These are phyloP conservation scores for Tinea trinotella DNA, from an alignment of 2,888 invertebrate species.

Conservation along the genomic window DNA sequence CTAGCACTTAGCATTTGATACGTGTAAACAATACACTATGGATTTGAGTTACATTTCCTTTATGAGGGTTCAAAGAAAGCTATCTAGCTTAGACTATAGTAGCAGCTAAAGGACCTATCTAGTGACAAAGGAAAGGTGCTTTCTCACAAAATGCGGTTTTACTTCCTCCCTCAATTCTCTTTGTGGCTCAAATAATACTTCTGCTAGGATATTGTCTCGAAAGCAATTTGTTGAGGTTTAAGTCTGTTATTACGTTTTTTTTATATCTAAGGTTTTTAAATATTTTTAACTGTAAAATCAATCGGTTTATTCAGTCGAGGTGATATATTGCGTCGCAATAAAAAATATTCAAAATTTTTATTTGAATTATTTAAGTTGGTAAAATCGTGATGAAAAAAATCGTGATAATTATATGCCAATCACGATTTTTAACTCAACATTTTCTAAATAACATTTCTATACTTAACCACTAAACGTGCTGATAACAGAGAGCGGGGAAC, in stretches of 20 bases:
- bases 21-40: background rate
- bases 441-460: no score
- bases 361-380: no score
- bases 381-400: no score
- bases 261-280: background rate
- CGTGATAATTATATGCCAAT: no score
- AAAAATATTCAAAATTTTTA: no score
- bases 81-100: background rate
- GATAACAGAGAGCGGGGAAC: no score
- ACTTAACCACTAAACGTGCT: no score
- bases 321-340: no score
- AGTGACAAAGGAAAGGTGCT: constrained; percentile 18
- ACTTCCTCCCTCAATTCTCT: background rate
- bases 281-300: no score
- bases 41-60: constrained; percentile 2
- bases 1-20: background rate
- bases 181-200: constrained; percentile 17
- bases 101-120: constrained; percentile 15
- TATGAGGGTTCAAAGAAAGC: background rate
- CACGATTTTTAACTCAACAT: no score
- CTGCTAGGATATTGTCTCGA: constrained; percentile 2
- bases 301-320: no score
- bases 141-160: constrained; percentile 17
- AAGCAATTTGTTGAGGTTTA: constrained; percentile 1
- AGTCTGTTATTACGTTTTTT: background rate